Evolutionary conservation across 2,888 invertebrate species (phyloP), one percentile per base, ranked within the genome.

Genomic region (Autographa pulchrina): DNA sequence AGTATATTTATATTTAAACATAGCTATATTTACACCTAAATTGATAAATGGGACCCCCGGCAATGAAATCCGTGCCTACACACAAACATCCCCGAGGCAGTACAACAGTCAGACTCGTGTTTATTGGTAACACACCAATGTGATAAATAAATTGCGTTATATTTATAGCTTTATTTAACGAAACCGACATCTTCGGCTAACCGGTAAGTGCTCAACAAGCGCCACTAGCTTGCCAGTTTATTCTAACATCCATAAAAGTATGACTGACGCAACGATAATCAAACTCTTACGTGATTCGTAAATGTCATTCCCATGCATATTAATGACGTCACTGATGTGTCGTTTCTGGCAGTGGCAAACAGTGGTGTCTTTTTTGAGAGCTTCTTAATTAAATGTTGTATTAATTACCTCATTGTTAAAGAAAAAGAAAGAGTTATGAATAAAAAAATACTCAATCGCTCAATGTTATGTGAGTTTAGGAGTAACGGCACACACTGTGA

Each of bases 371-470:
- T n/a, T 8, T 20, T 7, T 16, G 16, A 43, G 43, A 43, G 43
- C 43, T 3, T 0, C 43, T 43, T 54, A 54, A 8, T 20, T 20
- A 54, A n/a, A 14, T 54, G 41, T 65, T 61, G n/a, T 70, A 65
- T 43, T 9, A 32, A 38, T 31, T 61, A 70, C 35, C 54, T 65
- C 31, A 16, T 14, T 60, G 18, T 60, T 61, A 41, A 68, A 18
- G 31, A 52, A n/a, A 66, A 32, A 66, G 32, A n/a, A 48, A 66
- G 62, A 66, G 16, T 62, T 60, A 61, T 61, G 35, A 20, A 68
- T 48, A 58, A 52, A n/a, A 66, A 66, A 72, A 81, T 81, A 83
- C 77, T 77, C 70, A 74, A 63, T 48, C 59, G 66, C 66, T 74
- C 69, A 71, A 74, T 65, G 20, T 61, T 54, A 54, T 54, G 54